Conservation (phyloP, 1,140 invertebrate species). For the Bombus waltoni region DNA sequence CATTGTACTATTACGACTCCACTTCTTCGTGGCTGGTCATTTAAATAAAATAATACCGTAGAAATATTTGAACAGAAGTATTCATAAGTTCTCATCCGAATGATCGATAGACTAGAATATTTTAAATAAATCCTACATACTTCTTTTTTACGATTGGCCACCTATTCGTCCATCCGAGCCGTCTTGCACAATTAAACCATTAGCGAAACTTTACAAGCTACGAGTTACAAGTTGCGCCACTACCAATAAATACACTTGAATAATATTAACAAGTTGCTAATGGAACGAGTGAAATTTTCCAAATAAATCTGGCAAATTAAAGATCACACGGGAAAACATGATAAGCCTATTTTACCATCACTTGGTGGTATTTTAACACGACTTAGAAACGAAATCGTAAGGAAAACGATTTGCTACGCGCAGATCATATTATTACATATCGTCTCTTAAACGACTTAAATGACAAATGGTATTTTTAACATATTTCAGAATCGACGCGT, state of each 20-base stretch:
- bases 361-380: not conserved
- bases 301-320: not conserved
- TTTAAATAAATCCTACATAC: conserved; percentile 12
- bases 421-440: too few relatives aligned
- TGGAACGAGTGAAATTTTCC: not conserved
- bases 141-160: not conserved
- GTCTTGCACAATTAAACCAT: not conserved
- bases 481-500: too few relatives aligned
- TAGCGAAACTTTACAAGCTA: not conserved
- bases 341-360: not conserved
- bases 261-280: not conserved
- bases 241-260: not conserved
- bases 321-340: too few relatives aligned
- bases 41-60: conserved; percentile 22
- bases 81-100: not conserved
- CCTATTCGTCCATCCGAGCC: not conserved
- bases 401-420: too few relatives aligned
- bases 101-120: conserved; percentile 63
- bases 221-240: not conserved
- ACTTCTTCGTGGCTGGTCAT: not conserved
- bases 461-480: too few relatives aligned
- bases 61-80: conserved; percentile 3
- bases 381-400: too few relatives aligned
- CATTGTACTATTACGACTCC: conserved; percentile 39
- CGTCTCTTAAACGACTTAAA: too few relatives aligned